phyloP scores from a whole-genome alignment of 1,140 invertebrate species.

The Pygmarrhopalites habei region DNA sequence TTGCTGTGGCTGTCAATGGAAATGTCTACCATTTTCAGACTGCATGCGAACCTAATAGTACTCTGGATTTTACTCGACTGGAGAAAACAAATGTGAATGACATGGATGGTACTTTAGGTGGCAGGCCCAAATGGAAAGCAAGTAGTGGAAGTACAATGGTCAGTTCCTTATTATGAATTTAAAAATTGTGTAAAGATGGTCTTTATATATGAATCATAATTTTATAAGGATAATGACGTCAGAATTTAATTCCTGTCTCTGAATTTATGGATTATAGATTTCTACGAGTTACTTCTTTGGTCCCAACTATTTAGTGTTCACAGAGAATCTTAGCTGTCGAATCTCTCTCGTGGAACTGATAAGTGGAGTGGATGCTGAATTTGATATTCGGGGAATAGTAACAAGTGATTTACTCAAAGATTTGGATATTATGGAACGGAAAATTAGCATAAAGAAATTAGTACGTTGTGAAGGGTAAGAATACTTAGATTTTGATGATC shows the following conservation, averaged over 20 bases:
- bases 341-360: slow-evolving; percentile 8
- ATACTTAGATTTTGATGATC: background rate
- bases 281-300: background rate
- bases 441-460: slow-evolving; percentile 11
- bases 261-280: slow-evolving; percentile 18
- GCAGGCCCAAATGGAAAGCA: no score
- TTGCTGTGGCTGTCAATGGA: background rate
- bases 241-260: background rate
- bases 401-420: background rate
- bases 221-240: background rate
- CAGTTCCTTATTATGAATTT: slow-evolving; percentile 11
- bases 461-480: slow-evolving; percentile 23
- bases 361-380: background rate
- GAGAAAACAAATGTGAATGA: background rate
- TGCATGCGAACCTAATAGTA: background rate
- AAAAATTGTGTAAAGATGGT: background rate
- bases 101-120: no score
- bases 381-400: background rate
- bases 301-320: background rate
- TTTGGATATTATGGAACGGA: no score
- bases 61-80: slow-evolving; percentile 3
- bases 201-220: background rate
- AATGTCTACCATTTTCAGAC: background rate
- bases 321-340: background rate
- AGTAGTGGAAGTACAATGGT: slow-evolving; percentile 9